Conservation (phyloP, 2,113 vertebrate species). For the Rhadina sibilatrix region DNA sequence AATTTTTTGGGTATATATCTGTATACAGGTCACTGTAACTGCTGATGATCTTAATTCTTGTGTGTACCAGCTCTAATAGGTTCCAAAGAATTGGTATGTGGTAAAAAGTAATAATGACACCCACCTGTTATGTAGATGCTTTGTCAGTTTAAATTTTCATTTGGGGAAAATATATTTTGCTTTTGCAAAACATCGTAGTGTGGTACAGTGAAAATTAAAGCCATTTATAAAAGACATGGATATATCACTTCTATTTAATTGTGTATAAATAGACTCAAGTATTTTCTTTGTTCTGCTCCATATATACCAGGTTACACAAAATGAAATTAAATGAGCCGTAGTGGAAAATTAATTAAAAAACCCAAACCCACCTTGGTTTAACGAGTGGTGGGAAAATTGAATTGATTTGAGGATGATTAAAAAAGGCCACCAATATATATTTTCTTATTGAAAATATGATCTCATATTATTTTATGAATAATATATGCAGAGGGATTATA, state of each 20-base stretch:
- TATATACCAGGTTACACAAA: neutral
- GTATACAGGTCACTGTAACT: neutral
- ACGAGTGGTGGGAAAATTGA: neutral
- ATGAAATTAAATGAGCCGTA: neutral
- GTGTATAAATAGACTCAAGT: neutral
- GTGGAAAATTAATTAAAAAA: conserved; percentile 31
- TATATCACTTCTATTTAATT: conserved; percentile 26
- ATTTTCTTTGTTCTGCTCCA: neutral
- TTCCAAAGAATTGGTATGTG: neutral
- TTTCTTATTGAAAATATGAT: neutral
- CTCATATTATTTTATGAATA: conserved; percentile 40
- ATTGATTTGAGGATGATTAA: neutral
- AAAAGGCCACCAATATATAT: neutral
- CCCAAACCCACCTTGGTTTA: neutral
- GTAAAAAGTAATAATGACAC: neutral
- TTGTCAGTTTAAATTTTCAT: neutral
- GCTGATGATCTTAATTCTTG: neutral
- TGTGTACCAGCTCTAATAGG: neutral
- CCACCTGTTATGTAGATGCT: neutral
- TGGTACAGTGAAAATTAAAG: conserved; percentile 31
- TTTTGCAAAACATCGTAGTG: neutral
- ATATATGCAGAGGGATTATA: conserved; percentile 34
- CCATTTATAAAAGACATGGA: conserved; percentile 23
- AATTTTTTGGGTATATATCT: neutral
- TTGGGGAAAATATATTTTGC: neutral